These are phyloP conservation scores for Lingula anatina DNA, from an alignment of 2,888 invertebrate species.

Conservation along the genomic window DNA sequence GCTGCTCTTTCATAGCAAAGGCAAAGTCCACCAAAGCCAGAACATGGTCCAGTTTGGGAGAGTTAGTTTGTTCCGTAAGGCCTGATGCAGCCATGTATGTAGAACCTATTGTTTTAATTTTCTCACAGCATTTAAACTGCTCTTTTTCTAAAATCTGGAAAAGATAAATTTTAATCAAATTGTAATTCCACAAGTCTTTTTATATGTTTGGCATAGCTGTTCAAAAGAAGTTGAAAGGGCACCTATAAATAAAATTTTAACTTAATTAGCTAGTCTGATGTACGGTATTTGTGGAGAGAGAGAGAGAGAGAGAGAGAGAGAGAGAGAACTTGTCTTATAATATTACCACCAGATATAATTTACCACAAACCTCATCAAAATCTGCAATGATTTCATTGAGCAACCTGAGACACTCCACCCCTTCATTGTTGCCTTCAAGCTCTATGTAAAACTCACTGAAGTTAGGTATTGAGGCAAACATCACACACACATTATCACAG, in stretches of 20 bases:
- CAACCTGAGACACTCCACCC: slow-evolving; percentile 90
- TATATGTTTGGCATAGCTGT: no score
- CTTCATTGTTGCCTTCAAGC: slow-evolving; percentile 94
- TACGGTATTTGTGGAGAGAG: no score
- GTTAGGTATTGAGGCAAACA: slow-evolving; percentile 97
- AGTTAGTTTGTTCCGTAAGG: background rate
- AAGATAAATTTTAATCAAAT: background rate
- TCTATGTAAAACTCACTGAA: slow-evolving; percentile 98
- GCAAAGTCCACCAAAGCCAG: background rate
- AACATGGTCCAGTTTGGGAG: no score
- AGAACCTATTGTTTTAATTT: background rate
- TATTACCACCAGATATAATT: no score
- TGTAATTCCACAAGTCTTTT: background rate
- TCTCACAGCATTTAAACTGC: background rate
- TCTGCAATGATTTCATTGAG: slow-evolving; percentile 98
- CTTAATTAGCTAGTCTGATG: no score
- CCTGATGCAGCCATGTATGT: background rate
- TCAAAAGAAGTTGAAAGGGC: no score
- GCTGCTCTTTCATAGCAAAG: background rate
- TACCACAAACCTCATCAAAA: slow-evolving; percentile 78
- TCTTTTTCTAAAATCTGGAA: slow-evolving; percentile 12
- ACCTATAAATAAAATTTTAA: no score
- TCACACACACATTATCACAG: slow-evolving; percentile 89
- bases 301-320: no score
- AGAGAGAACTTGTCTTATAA: no score